Evolutionary conservation across 2,113 vertebrate genomes (phyloP).

Genomic region (Damaliscus lunatus): DNA sequence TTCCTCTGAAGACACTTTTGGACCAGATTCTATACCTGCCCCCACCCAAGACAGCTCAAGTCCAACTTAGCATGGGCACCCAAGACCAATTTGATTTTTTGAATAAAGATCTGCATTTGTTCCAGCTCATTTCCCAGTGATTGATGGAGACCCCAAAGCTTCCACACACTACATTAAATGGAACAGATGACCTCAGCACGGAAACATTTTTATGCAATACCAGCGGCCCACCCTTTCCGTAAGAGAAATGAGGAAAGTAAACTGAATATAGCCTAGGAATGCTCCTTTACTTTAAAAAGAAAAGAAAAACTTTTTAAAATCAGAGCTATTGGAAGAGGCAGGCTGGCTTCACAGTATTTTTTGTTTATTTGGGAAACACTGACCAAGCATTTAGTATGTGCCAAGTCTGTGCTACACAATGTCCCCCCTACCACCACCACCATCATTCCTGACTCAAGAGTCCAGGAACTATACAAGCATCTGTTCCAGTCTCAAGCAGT

Average conservation of each 20-base stretch:
- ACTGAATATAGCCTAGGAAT: background rate
- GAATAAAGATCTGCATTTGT: constrained; percentile 2
- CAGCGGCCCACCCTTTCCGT: background rate
- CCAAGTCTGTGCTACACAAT: background rate
- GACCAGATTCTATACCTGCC: background rate
- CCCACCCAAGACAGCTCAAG: background rate
- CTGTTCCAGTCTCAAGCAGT: background rate
- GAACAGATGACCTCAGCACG: constrained; percentile 32
- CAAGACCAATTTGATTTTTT: background rate
- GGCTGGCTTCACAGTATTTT: background rate
- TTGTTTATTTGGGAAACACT: background rate
- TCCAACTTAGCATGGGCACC: background rate
- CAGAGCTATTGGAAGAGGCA: background rate
- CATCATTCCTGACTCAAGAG: background rate
- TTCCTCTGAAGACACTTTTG: background rate
- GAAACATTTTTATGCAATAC: constrained; percentile 30
- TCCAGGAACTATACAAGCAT: background rate
- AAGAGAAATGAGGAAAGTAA: background rate
- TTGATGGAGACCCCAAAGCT: constrained; percentile 27
- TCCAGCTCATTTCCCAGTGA: background rate
- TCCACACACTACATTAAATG: background rate
- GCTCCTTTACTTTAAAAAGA: background rate
- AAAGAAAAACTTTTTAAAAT: background rate
- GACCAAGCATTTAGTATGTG: background rate
- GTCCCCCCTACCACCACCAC: background rate